Evolutionary conservation across 2,113 vertebrate species (phyloP).

Genomic region (Strix aluco): DNA sequence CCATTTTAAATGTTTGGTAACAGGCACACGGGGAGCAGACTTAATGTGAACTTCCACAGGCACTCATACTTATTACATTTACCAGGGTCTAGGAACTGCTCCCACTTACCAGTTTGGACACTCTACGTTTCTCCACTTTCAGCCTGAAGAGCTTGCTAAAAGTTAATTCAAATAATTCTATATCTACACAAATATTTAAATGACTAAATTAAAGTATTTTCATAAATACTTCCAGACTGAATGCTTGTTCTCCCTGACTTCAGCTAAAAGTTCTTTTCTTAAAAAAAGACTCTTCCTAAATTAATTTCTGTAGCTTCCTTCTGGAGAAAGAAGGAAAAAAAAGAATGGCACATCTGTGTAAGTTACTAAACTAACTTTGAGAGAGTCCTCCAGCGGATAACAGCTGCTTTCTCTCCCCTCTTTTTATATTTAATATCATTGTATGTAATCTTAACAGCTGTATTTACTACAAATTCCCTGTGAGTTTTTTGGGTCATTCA

Average conservation of each 20-base stretch:
- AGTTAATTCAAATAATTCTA: not conserved
- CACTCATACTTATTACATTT: not conserved
- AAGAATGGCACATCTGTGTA: not conserved
- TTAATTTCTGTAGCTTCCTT: not conserved
- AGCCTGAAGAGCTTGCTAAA: not conserved
- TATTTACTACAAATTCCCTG: not conserved
- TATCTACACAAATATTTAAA: not conserved
- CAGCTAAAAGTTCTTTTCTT: not conserved
- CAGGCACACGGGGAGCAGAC: not conserved
- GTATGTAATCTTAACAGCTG: constrained; percentile 10
- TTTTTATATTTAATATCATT: not conserved
- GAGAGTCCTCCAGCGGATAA: not conserved
- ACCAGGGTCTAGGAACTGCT: not conserved
- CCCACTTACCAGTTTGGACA: not conserved
- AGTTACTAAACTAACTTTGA: not conserved
- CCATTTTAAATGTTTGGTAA: not conserved
- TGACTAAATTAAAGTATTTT: not conserved
- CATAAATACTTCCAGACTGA: not conserved
- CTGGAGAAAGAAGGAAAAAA: not conserved
- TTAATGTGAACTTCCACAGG: accelerated
- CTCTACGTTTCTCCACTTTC: not conserved
- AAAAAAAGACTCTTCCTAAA: not conserved
- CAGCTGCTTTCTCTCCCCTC: constrained; percentile 11
- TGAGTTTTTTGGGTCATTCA: not conserved
- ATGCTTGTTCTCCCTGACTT: not conserved